A percentile compares a stretch with the other conserved stretches of the same genome.
Conservation (phyloP, 2,113 vertebrate genomes). For the Poeciliopsis occidentalis region DNA sequence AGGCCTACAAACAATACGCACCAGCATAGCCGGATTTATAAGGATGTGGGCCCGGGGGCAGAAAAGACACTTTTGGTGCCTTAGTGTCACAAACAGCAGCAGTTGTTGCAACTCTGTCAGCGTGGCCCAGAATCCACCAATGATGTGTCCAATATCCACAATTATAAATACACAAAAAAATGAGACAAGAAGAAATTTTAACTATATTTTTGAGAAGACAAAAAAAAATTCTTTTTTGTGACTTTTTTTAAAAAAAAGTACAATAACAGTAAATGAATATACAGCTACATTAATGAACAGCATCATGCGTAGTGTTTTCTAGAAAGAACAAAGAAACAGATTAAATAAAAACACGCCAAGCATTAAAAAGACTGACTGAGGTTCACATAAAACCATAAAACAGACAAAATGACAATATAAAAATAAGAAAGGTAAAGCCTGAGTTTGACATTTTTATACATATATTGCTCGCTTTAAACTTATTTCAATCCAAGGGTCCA, state of each 20-base stretch:
- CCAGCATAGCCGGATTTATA: constrained; percentile 11
- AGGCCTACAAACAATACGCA: constrained; percentile 40
- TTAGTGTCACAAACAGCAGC: background rate
- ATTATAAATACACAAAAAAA: background rate
- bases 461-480: too few relatives aligned
- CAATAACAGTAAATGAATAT: background rate
- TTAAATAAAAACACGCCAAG: too few relatives aligned
- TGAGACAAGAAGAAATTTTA: background rate
- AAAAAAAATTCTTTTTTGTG: background rate
- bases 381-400: too few relatives aligned
- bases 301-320: background rate
- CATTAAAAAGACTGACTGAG: too few relatives aligned
- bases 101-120: too few relatives aligned
- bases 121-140: background rate
- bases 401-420: background rate
- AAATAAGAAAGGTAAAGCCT: background rate
- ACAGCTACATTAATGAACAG: background rate
- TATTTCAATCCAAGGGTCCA: too few relatives aligned
- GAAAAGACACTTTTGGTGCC: background rate
- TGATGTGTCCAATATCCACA: background rate
- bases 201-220: background rate
- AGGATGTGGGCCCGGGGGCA: background rate
- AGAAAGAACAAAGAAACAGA: background rate
- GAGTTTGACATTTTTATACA: background rate
- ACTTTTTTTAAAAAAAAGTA: background rate